Evolutionary conservation across 2,888 invertebrate species (phyloP), one percentile per base, ranked within the genome.

Genomic region (Creontiades dilutus): DNA sequence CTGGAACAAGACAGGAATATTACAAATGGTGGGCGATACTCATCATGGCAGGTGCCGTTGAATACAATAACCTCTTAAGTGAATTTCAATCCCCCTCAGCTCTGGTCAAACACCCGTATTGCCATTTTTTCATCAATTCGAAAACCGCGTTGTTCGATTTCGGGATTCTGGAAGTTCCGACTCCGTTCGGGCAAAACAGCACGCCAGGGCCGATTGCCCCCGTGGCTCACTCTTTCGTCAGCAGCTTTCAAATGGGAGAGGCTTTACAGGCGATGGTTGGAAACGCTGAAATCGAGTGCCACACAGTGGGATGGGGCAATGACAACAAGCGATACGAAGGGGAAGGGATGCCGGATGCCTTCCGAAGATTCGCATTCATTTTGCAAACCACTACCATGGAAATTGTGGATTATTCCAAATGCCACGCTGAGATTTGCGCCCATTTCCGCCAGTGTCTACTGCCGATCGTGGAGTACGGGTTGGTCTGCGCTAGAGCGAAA

Each of bases 251-350:
- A 68, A 23, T 68, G 68, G 68, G 23, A 12, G 7, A 7, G 0
- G 68, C 23, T 23, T 13, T 68, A 13, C 5, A 1, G 23, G 12
- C 23, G 68, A 9, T 19, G 16, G 5, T 23, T 11, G 19, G n/a
- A 3, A 5, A 5, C 9, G n/a, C 16, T 5, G 27, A 78, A 1
- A 48, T 46, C n/a, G 0, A 48, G 2, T 80, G 80, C 80, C n/a
- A 80, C 37, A 37, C 80, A 0, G 7, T 80, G 11, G 80, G 80
- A 2, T 80, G 80, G 80, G 80, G 80, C 7, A 57, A 57, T n/a
- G 57, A 57, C 14, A n/a, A 57, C 57, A 57, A 57, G 57, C 57
- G 57, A 1, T 57, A n/a, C 57, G 57, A 57, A n/a, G 57, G 57
- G 0, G 1, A 7, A 0, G 57, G 14, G 57, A 57, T 57, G 57